These are phyloP conservation scores for Anthophora plumipes DNA, from an alignment of 2,888 invertebrate genomes.

Conservation along the genomic window DNA sequence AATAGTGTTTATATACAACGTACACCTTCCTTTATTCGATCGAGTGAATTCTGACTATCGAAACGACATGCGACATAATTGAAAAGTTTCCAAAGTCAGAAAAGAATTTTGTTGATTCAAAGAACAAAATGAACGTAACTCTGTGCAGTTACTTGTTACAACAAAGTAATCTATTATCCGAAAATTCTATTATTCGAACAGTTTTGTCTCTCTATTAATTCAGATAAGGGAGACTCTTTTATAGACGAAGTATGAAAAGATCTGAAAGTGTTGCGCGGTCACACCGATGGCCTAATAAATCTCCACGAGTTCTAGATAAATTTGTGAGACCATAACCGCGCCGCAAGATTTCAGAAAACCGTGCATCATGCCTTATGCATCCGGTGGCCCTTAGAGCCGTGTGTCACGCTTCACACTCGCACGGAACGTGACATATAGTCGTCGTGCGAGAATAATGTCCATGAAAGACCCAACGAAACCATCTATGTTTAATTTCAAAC, in stretches of 20 bases:
- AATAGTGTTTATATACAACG: too few species aligned
- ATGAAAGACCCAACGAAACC: background rate
- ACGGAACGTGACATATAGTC: conserved; percentile 36
- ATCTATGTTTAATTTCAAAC: background rate
- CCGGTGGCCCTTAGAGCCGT: conserved; percentile 48
- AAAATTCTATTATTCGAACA: too few species aligned
- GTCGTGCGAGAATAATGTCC: conserved; percentile 4
- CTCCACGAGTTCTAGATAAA: conserved; percentile 26
- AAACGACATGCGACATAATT: too few species aligned
- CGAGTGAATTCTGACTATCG: too few species aligned
- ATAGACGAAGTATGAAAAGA: background rate
- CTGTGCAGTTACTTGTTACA: too few species aligned
- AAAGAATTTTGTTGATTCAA: too few species aligned
- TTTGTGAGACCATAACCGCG: conserved; percentile 12
- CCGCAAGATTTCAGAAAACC: conserved; percentile 40
- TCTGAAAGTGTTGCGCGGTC: background rate
- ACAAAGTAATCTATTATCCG: too few species aligned
- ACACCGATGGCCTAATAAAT: conserved; percentile 2
- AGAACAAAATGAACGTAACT: too few species aligned
- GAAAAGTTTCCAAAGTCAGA: too few species aligned
- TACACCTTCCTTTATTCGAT: too few species aligned
- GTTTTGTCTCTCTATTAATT: too few species aligned
- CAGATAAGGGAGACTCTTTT: too few species aligned
- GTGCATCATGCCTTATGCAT: conserved; percentile 55
- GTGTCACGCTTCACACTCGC: conserved; percentile 38